Evolutionary conservation across 2,113 vertebrate genomes (phyloP).

Genomic region (Megalops atlanticus): DNA sequence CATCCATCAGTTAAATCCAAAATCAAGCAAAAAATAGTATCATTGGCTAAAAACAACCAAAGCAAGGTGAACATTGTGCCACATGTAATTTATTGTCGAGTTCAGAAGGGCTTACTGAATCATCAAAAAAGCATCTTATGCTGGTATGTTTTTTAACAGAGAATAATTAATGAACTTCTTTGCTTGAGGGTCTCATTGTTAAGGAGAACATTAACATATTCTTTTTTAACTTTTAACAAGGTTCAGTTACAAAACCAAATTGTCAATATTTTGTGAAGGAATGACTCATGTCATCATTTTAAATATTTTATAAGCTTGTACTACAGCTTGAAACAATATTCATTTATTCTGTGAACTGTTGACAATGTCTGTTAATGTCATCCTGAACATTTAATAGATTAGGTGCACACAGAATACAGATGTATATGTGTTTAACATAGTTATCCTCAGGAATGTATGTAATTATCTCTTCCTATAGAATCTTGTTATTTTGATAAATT

Average conservation of each 20-base stretch:
- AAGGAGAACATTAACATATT: background rate
- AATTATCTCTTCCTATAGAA: too few relatives aligned
- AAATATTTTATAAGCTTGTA: background rate
- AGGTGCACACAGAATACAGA: background rate
- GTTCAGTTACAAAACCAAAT: background rate
- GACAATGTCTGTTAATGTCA: background rate
- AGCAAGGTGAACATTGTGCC: too few relatives aligned
- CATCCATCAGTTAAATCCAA: background rate
- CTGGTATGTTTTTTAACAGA: background rate
- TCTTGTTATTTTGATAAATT: too few relatives aligned
- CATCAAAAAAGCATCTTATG: background rate
- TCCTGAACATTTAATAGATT: background rate
- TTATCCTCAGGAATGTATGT: too few relatives aligned
- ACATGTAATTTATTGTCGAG: background rate
- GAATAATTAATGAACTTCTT: background rate
- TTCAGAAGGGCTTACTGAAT: background rate
- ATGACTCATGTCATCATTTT: background rate
- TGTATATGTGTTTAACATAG: too few relatives aligned
- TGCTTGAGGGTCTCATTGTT: background rate
- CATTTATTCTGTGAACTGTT: background rate
- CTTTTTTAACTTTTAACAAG: background rate
- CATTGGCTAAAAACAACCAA: too few relatives aligned
- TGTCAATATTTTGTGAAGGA: conserved; percentile 7
- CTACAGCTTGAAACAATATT: background rate
- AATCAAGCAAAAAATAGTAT: background rate